A percentile compares a stretch with the other conserved stretches of the same genome.
These are phyloP conservation scores for Drosophila meridionalis DNA, from an alignment of 2,888 invertebrate species.

Conservation along the genomic window DNA sequence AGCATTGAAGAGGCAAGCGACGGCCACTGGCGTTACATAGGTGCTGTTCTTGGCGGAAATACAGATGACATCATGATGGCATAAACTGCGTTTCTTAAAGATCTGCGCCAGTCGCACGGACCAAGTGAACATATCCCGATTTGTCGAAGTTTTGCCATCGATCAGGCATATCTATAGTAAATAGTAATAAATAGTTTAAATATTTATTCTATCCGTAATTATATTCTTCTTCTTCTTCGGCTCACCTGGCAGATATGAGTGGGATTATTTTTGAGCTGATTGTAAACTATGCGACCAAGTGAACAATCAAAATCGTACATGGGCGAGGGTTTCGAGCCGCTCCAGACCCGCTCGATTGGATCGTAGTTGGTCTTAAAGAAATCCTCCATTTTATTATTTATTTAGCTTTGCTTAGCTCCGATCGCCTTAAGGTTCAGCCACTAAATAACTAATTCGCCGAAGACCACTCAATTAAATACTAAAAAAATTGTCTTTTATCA, in stretches of 20 bases:
- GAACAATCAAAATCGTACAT: constrained; percentile 45
- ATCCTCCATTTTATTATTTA: constrained; percentile 13
- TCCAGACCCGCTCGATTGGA: constrained; percentile 31
- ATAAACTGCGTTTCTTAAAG: constrained; percentile 49
- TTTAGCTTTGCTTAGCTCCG: background rate
- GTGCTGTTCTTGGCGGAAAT: constrained; percentile 65
- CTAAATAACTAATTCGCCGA: background rate
- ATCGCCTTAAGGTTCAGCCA: background rate
- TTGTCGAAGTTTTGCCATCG: constrained; percentile 32
- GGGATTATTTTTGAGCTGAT: constrained; percentile 35
- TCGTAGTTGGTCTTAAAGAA: constrained; percentile 26
- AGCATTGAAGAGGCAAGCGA: constrained; percentile 63
- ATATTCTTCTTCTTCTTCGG: background rate
- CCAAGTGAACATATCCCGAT: constrained; percentile 33
- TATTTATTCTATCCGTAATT: background rate
- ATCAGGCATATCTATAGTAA: constrained; percentile 22
- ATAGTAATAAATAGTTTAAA: background rate
- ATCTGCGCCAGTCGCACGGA: constrained; percentile 60
- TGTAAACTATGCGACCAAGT: constrained; percentile 39
- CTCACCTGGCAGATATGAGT: constrained; percentile 45
- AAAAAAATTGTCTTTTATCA: constrained; percentile 13
- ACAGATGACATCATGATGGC: constrained; percentile 67
- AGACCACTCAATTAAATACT: constrained; percentile 15
- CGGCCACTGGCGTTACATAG: constrained; percentile 63
- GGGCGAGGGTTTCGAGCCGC: constrained; percentile 17